Conservation (phyloP, 2,113 vertebrate genomes). For the Actenoides lindsayi region DNA sequence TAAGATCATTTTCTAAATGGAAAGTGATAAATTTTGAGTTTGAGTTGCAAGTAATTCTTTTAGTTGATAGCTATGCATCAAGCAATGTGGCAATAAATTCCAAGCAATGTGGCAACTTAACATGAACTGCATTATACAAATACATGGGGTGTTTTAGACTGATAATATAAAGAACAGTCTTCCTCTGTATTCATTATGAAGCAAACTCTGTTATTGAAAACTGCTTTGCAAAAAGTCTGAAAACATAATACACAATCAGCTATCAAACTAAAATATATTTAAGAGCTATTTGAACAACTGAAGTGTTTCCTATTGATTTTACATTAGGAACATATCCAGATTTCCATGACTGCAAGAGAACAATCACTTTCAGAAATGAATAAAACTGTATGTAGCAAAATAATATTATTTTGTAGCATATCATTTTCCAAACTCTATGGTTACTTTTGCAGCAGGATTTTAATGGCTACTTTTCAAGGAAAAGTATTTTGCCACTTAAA, state of each 20-base stretch:
- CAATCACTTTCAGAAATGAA: constrained; percentile 26
- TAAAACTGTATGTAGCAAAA: neutral
- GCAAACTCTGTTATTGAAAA: neutral
- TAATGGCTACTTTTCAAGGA: constrained; percentile 32
- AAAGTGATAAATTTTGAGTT: neutral
- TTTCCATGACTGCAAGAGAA: neutral
- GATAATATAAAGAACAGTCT: neutral
- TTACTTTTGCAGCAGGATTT: neutral
- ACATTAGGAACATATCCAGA: constrained; percentile 1
- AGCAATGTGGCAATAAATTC: neutral
- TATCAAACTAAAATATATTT: neutral
- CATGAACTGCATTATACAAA: neutral
- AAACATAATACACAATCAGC: neutral
- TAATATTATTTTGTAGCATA: neutral
- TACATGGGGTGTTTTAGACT: neutral
- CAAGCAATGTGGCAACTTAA: neutral
- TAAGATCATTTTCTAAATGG: neutral
- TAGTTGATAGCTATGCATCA: neutral
- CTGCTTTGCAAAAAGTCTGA: neutral
- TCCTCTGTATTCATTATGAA: neutral
- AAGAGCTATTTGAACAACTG: neutral
- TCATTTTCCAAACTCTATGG: neutral
- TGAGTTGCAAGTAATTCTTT: neutral
- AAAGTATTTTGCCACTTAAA: constrained; percentile 53
- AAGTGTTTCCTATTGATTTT: constrained; percentile 29